Evolutionary conservation across 2,113 vertebrate species (phyloP), one percentile per base, ranked within the genome.

Genomic region (Mola mola): DNA sequence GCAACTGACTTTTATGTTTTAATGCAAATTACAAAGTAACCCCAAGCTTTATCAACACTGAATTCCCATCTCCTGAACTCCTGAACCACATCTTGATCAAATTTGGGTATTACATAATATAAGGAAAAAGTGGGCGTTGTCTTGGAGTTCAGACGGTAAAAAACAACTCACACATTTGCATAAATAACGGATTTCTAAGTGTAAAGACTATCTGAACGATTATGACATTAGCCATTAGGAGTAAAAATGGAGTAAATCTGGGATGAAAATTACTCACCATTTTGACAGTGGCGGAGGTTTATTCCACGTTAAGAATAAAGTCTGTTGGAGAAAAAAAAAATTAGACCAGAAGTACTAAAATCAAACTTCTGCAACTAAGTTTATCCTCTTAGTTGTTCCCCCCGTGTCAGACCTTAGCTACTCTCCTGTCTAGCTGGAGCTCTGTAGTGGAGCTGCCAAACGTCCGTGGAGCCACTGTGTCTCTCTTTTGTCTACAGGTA

Each of bases 191-290:
- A 28, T 28, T 53, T 37, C 29, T 13, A n/a, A n/a, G n/a, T 4
- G 7, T 1, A 8, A 38, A n/a, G 13, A 22, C 6, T 16, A 5
- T 2, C 8, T 3, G 0, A 28, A 44, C 3, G 7, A 16, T 1
- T n/a, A n/a, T 34, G 3, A 10, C 2, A 10, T 20, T 44, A 20
- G 5, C 8, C n/a, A 8, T n/a, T 8, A 36, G 33, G 8, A 4
- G 12, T 8, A 41, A 17, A 19, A n/a, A 8, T 41, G 2, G 19
- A 15, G 6, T 4, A 7, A 36, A n/a, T 15, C 0, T 13, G 4
- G 20, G 8, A 34, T n/a, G 8, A n/a, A 51, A 52, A 12, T 2
- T 2, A 86, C 88, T 88, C 66, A 88, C 88, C 88, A 89, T 89
- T 62, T 76, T 76, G 62, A 61, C 5, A 19, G 63, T 57, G 16